phyloP scores from a whole-genome alignment of 1,140 invertebrate genomes.

The Campoletis sonorensis region DNA sequence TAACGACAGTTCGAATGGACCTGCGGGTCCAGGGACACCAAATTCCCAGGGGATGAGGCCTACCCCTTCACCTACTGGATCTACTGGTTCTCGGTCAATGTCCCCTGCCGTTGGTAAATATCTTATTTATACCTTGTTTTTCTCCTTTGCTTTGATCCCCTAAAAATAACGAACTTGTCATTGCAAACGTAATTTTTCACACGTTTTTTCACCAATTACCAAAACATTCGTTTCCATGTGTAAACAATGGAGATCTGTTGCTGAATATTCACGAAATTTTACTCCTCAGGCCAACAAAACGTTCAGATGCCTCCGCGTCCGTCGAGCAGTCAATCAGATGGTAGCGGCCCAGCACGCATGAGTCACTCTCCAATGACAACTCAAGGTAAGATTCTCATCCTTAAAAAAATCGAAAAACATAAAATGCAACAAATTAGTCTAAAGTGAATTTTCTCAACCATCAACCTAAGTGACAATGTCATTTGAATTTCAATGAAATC shows the following conservation, averaged over 20 bases:
- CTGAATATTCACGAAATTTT: background rate
- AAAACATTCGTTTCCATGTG: background rate
- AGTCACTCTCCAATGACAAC: slow-evolving; percentile 87
- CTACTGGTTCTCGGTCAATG: slow-evolving; percentile 95
- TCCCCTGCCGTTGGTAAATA: slow-evolving; percentile 94
- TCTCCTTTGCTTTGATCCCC: no score
- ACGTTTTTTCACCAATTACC: no score
- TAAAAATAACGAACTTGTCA: no score
- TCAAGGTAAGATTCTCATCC: slow-evolving; percentile 75
- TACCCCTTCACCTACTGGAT: slow-evolving; percentile 94
- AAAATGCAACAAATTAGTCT: background rate
- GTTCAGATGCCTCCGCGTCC: slow-evolving; percentile 94
- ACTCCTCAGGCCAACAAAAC: slow-evolving; percentile 87
- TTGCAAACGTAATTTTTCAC: no score
- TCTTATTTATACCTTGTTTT: background rate
- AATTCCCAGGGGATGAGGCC: slow-evolving; percentile 90
- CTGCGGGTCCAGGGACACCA: slow-evolving; percentile 83
- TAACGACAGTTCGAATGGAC: slow-evolving; percentile 88
- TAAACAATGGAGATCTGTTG: background rate
- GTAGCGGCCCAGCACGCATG: slow-evolving; percentile 83
- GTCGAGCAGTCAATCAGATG: slow-evolving; percentile 92
- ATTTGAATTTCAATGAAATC: no score
- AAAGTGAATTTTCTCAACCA: no score
- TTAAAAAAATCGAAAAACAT: background rate
- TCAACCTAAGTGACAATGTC: no score